These are phyloP conservation scores for Aurelia sp. DNA, from an alignment of 30 jellyfish, hydroid and myxozoan genomes.

Conservation along the genomic window DNA sequence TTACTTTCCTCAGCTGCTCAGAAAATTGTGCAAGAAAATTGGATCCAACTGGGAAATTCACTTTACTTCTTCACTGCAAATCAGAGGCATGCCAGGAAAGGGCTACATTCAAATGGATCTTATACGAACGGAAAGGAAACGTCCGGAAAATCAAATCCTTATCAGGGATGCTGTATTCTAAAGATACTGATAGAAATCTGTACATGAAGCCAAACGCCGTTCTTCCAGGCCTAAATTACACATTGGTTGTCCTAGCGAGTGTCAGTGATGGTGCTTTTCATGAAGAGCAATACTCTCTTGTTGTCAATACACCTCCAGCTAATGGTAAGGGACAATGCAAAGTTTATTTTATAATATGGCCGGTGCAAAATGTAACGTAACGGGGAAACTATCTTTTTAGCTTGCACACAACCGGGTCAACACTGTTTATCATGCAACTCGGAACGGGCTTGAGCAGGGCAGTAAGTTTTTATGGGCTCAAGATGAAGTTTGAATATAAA, in stretches of 20 bases:
- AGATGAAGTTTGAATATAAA: too few species aligned
- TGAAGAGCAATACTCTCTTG: not conserved
- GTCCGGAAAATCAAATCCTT: not conserved
- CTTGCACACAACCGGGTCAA: too few species aligned
- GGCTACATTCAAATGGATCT: slow-evolving; percentile 34
- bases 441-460: too few species aligned
- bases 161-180: slow-evolving; percentile 8
- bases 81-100: slow-evolving; percentile 34
- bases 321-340: slow-evolving; percentile 12
- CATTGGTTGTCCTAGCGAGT: slow-evolving; percentile 6
- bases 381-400: too few species aligned
- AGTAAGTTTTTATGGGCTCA: too few species aligned
- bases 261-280: slow-evolving; percentile 34
- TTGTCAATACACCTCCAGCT: slow-evolving; percentile 25
- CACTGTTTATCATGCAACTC: too few species aligned
- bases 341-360: too few species aligned
- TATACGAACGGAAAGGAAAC: not conserved
- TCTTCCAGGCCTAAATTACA: not conserved
- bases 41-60: slow-evolving; percentile 17
- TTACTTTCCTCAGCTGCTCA: slow-evolving; percentile 2
- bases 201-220: slow-evolving; percentile 34
- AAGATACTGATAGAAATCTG: slow-evolving; percentile 1
- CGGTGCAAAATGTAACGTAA: too few species aligned
- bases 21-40: slow-evolving; percentile 49
- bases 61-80: slow-evolving; percentile 9